Evolutionary conservation across 1,140 invertebrate genomes (phyloP).

Genomic region (Argopecten irradians): DNA sequence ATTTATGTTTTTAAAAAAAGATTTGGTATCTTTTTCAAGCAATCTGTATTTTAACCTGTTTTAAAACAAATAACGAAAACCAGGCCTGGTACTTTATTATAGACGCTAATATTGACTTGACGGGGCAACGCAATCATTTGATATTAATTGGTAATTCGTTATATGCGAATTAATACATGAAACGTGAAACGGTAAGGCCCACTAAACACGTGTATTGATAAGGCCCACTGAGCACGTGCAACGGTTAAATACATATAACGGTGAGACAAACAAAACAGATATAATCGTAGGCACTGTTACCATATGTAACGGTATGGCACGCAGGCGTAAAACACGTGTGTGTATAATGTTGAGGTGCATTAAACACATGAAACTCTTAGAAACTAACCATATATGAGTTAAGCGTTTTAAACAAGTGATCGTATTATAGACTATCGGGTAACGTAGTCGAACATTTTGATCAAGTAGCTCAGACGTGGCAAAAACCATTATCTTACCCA

Average conservation of each 20-base stretch:
- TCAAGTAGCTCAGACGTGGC: background rate
- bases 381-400: background rate
- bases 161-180: too few species aligned
- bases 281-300: background rate
- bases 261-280: background rate
- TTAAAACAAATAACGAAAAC: too few species aligned
- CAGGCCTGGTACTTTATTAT: too few species aligned
- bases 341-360: background rate
- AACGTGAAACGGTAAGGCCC: background rate
- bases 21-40: too few species aligned
- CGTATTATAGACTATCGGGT: background rate
- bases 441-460: background rate
- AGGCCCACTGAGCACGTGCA: background rate
- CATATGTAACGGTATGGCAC: background rate
- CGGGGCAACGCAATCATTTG: too few species aligned
- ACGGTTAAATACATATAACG: background rate
- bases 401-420: too few species aligned
- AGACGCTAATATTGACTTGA: too few species aligned
- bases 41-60: too few species aligned
- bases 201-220: background rate
- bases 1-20: too few species aligned
- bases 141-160: too few species aligned
- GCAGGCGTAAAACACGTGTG: background rate
- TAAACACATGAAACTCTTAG: background rate
- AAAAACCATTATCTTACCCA: background rate